A percentile compares a stretch with the other conserved stretches of the same genome.
phyloP scores from a whole-genome alignment of 1,140 invertebrate genomes.

The Papilio polytes region DNA sequence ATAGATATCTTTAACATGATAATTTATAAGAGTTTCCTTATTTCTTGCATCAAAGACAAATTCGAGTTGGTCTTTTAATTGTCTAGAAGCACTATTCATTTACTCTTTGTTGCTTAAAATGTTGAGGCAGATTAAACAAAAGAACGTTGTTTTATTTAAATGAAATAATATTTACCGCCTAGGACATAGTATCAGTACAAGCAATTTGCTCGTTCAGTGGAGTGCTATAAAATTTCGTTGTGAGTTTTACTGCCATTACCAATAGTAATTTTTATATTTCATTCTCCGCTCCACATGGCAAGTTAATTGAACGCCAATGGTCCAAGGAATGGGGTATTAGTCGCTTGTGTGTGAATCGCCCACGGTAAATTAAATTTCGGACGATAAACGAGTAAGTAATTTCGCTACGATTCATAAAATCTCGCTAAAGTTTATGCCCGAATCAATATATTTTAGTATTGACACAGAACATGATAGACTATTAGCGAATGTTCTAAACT shows the following conservation, averaged over 20 bases:
- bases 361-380: constrained; percentile 48
- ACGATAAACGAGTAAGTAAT: constrained; percentile 7
- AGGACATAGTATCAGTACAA: constrained; percentile 50
- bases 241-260: constrained; percentile 65
- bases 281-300: constrained; percentile 68
- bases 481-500: neutral
- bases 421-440: neutral
- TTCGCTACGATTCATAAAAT: neutral
- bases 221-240: constrained; percentile 68
- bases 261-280: constrained; percentile 76
- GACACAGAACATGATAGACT: neutral
- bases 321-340: constrained; percentile 64
- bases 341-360: constrained; percentile 54
- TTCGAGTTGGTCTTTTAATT: too few species aligned
- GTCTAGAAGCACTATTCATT: too few species aligned
- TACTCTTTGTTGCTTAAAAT: too few species aligned
- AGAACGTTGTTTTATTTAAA: neutral
- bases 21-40: too few species aligned
- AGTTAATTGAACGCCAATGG: constrained; percentile 76
- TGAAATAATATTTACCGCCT: neutral
- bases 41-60: too few species aligned
- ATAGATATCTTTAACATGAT: too few species aligned
- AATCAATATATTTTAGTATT: constrained; percentile 5
- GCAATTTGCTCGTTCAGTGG: constrained; percentile 50
- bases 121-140: neutral